These are phyloP conservation scores for Bos javanicus DNA, from an alignment of 2,113 vertebrate genomes.

Conservation along the genomic window DNA sequence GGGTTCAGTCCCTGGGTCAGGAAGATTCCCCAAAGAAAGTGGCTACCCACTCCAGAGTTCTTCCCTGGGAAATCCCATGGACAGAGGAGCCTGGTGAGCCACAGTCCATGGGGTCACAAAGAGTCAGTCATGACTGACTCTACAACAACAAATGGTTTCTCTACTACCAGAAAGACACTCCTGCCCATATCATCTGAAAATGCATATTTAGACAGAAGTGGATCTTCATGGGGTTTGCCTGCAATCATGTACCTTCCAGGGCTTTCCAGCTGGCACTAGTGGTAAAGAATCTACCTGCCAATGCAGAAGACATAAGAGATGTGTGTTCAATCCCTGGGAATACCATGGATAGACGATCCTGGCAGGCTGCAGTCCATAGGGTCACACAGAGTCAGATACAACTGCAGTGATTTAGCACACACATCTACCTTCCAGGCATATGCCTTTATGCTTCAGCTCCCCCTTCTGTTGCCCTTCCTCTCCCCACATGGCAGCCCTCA, in stretches of 20 bases:
- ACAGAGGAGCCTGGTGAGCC: background rate
- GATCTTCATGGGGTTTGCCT: background rate
- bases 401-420: background rate
- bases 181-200: background rate
- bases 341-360: background rate
- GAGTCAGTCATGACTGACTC: background rate
- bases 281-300: background rate
- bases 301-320: background rate
- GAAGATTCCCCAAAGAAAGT: background rate
- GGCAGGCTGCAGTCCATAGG: background rate
- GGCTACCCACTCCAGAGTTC: background rate
- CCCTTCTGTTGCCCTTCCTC: background rate
- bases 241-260: background rate
- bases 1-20: background rate
- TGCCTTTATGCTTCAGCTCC: background rate
- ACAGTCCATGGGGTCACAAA: background rate
- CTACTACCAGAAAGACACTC: background rate
- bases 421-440: background rate
- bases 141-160: background rate
- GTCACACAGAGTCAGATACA: background rate
- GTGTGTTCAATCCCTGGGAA: background rate
- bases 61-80: background rate
- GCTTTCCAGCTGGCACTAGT: background rate
- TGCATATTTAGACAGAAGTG: background rate
- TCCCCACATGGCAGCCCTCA: background rate